Base-by-base conservation (phyloP, 2,888 invertebrate genomes). In the Sympetrum striolatum region DNA sequence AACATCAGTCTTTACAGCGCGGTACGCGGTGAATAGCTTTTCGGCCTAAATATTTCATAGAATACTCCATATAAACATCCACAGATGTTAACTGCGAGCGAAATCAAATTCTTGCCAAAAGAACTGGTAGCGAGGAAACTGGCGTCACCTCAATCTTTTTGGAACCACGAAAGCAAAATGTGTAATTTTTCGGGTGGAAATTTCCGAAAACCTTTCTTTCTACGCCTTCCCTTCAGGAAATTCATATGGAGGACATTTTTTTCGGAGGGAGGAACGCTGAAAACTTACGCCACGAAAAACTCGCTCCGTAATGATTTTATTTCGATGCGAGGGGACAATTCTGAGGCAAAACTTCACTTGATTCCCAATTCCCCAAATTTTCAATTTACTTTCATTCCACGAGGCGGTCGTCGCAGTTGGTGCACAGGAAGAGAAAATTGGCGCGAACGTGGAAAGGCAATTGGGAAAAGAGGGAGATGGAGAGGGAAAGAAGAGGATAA, bases 311-410 rank as follows among this genome's bases (percentile, higher is more conserved):
- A 39, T 60, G 37, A 86, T 60, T 86, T 64, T 37, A 86, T 64
- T 86, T 12, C 60, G 12, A 60, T 37, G 37, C 22, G 86, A 37
- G 37, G 60, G 37, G 86, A 25, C 35, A 64, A 64, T 22, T 60
- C 86, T 73, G 22, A 22, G 37, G 58, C 31, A 35, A 64, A 86
- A 86, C 58, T 82, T 64, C 60, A 64, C 12, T 53, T 37, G 60
- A 86, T 73, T 64, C 37, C 60, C 37, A 86, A 60, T 86, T 82
- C 22, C 86, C 82, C 37, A 86, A 82, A 86, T 35, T 64, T 86
- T 64, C 64, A 60, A 86, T 86, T 60, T 86, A 86, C 60, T 86
- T 39, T 64, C 60, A 60, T 37, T 37, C 37, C 31, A 35, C 86
- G 64, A 35, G 60, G 37, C 37, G 73, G 60, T 22, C 81, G 53